These are phyloP conservation scores for Drosophila maculinotata DNA, from an alignment of 2,888 invertebrate genomes.

Conservation along the genomic window DNA sequence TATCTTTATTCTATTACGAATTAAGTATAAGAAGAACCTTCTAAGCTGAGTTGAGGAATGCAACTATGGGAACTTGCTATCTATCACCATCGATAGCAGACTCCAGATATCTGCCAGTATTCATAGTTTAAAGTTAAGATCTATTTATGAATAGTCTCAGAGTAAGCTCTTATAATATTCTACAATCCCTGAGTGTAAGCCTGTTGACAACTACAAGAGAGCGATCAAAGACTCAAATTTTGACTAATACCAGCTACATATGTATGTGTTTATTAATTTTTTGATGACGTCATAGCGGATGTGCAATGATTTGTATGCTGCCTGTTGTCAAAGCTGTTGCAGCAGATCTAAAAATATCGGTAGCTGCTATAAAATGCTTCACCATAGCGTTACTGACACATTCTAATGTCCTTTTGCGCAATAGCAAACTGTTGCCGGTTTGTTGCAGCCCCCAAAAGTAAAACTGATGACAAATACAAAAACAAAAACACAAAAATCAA, in stretches of 20 bases:
- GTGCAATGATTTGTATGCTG: conserved; percentile 1
- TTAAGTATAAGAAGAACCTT: no score
- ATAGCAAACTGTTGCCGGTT: conserved; percentile 71
- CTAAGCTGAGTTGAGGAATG: no score
- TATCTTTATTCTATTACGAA: no score
- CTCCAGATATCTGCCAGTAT: no score
- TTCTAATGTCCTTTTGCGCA: conserved; percentile 27
- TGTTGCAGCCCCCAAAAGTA: conserved; percentile 35
- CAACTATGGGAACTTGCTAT: no score
- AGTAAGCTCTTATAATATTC: no score
- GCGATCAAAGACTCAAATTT: no score
- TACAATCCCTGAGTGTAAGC: no score
- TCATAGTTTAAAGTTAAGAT: no score
- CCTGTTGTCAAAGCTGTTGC: neutral
- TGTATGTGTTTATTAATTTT: conserved; percentile 8
- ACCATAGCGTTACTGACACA: neutral
- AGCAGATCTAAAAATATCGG: no score
- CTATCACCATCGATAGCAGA: no score
- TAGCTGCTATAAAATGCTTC: neutral
- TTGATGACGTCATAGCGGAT: conserved; percentile 51
- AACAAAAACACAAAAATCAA: neutral
- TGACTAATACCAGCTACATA: neutral
- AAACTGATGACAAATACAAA: conserved; percentile 5
- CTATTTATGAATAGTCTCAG: no score
- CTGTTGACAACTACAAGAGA: neutral